phyloP scores from a whole-genome alignment of 2,888 invertebrate species.

The Aleiodes testaceus region DNA sequence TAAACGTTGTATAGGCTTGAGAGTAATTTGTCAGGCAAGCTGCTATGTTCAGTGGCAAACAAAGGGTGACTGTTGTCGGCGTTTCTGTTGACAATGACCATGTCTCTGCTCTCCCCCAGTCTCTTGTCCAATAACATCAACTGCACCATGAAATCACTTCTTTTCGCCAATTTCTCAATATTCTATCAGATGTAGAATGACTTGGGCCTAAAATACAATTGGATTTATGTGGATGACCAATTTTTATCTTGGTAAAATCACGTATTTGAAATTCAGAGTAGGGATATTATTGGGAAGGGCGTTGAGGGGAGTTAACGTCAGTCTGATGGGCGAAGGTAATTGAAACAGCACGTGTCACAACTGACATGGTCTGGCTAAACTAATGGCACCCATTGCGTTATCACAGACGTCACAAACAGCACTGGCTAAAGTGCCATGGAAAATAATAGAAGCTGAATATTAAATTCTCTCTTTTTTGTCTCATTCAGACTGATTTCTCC shows the following conservation, averaged over 20 bases:
- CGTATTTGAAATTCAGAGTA: constrained; percentile 6
- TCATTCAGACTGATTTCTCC: too few relatives aligned
- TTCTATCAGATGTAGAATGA: too few relatives aligned
- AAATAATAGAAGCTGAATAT: constrained; percentile 16
- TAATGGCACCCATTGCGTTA: constrained; percentile 60
- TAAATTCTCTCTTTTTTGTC: not conserved
- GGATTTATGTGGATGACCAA: too few relatives aligned
- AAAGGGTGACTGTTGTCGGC: constrained; percentile 4
- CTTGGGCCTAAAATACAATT: too few relatives aligned
- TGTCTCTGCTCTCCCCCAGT: not conserved
- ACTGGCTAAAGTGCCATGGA: constrained; percentile 26
- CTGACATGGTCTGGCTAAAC: constrained; percentile 55
- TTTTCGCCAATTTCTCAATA: too few relatives aligned
- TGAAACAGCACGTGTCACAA: constrained; percentile 64
- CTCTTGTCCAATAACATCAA: not conserved
- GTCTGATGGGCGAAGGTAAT: constrained; percentile 51
- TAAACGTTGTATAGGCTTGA: constrained; percentile 8
- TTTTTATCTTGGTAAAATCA: not conserved
- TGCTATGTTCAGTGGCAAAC: constrained; percentile 25
- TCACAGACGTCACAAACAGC: constrained; percentile 53
- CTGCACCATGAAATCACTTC: not conserved
- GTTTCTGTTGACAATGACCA: constrained; percentile 23
- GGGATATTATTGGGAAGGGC: constrained; percentile 7
- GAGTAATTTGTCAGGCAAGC: constrained; percentile 22
- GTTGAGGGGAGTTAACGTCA: constrained; percentile 26